Conservation (phyloP, 2,888 invertebrate genomes). For the Periphyllus acericola region DNA sequence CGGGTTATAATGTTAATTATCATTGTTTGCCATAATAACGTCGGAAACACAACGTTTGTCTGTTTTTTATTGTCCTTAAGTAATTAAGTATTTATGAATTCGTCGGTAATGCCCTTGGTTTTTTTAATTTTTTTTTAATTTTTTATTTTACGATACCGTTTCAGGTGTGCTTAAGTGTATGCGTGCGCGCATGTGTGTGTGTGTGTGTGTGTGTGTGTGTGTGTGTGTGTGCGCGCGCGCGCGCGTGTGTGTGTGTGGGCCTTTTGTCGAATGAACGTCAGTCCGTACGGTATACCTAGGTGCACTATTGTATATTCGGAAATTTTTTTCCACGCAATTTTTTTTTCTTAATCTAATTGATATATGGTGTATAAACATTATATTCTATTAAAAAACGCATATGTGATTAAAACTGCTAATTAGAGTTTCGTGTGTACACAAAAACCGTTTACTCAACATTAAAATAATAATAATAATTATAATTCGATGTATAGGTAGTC, state of each 20-base stretch:
- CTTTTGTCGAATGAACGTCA: constrained; percentile 28
- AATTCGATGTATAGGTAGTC: constrained; percentile 29
- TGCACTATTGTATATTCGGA: background rate
- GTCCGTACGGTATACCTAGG: background rate
- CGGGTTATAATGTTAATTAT: constrained; percentile 61
- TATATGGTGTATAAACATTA: background rate
- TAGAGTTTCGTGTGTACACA: constrained; percentile 55
- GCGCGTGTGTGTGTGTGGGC: background rate
- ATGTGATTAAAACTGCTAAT: constrained; percentile 52
- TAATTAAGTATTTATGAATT: constrained; percentile 62
- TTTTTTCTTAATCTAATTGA: background rate
- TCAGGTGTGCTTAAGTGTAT: constrained; percentile 14
- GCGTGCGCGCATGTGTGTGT: background rate
- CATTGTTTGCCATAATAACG: constrained; percentile 55
- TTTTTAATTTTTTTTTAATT: constrained; percentile 33
- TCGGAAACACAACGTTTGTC: constrained; percentile 58
- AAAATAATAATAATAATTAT: constrained; percentile 36
- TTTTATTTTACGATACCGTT: constrained; percentile 55
- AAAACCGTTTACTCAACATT: constrained; percentile 54
- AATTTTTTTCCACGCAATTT: constrained; percentile 46
- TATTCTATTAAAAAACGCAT: constrained; percentile 25
- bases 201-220: background rate
- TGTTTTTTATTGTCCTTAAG: constrained; percentile 59
- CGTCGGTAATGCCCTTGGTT: constrained; percentile 57
- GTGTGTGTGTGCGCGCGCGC: constrained; percentile 16